Percentiles rank a stretch among this genome's conserved stretches.
phyloP scores from a whole-genome alignment of 2,888 invertebrate genomes.

The Platypus cylindrus region DNA sequence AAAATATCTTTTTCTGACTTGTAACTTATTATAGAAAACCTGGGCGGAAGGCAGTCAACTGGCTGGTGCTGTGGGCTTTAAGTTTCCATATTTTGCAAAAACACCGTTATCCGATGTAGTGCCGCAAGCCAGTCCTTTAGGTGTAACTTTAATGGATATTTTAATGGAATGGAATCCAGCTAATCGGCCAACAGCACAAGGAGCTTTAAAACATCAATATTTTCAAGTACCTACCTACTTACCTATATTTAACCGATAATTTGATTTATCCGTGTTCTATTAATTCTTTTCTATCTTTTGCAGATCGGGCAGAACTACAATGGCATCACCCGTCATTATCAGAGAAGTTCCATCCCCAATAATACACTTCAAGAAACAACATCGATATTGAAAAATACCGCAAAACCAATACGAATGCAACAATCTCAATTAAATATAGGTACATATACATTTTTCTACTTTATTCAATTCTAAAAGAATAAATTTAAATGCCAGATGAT shows the following conservation, averaged over 20 bases:
- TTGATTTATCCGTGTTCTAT: no score
- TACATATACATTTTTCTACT: no score
- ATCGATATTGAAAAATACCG: conserved; percentile 8
- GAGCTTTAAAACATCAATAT: conserved; percentile 58
- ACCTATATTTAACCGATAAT: no score
- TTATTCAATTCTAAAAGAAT: no score
- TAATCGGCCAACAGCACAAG: conserved; percentile 82
- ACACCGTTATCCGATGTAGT: conserved; percentile 71
- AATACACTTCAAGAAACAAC: no score
- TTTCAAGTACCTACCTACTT: conserved; percentile 33
- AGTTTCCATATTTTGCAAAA: conserved; percentile 80
- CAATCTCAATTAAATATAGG: no score
- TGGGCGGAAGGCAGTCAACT: conserved; percentile 94
- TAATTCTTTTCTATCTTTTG: conserved; percentile 9
- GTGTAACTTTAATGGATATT: conserved; percentile 70
- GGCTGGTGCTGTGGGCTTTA: conserved; percentile 88
- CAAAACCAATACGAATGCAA: conserved; percentile 3
- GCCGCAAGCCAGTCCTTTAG: conserved; percentile 71
- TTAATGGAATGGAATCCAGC: conserved; percentile 87
- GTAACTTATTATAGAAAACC: conserved; percentile 44
- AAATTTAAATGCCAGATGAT: no score
- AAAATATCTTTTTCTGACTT: background rate
- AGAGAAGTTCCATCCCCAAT: no score
- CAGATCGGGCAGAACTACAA: conserved; percentile 32
- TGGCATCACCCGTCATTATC: conserved; percentile 18